A percentile compares a stretch with the other conserved stretches of the same genome.
phyloP scores from a whole-genome alignment of 2,888 invertebrate genomes.

The Theristus sp. region DNA sequence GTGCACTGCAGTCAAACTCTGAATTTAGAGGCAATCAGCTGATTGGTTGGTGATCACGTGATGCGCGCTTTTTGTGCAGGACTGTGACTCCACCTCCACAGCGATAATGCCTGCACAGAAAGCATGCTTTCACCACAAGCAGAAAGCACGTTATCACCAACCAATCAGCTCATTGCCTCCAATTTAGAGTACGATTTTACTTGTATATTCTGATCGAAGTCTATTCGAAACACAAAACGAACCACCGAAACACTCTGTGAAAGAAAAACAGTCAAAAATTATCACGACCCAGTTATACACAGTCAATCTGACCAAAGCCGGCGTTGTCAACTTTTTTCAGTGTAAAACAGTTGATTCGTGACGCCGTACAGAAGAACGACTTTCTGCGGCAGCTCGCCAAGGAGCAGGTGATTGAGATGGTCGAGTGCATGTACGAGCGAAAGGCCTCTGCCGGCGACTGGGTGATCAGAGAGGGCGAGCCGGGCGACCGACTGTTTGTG shows the following conservation, averaged over 20 bases:
- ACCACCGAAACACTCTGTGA: background rate
- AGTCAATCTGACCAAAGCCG: background rate
- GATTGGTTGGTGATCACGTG: too few species aligned
- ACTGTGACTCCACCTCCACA: too few species aligned
- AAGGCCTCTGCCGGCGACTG: constrained; percentile 31
- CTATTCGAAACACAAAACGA: background rate
- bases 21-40: too few species aligned
- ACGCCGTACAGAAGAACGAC: constrained; percentile 37
- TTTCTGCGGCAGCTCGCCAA: constrained; percentile 37
- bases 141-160: too few species aligned
- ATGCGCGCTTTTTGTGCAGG: too few species aligned
- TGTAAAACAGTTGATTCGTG: constrained; percentile 37
- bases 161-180: too few species aligned
- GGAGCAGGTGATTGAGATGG: constrained; percentile 36
- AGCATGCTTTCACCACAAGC: too few species aligned
- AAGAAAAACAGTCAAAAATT: background rate
- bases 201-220: background rate
- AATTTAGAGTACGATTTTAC: too few species aligned
- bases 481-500: constrained; percentile 62
- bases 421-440: constrained; percentile 39
- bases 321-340: constrained; percentile 26
- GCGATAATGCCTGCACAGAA: too few species aligned
- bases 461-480: constrained; percentile 37
- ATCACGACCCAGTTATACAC: background rate
- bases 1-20: too few species aligned